A percentile compares a stretch with the other conserved stretches of the same genome.
These are phyloP conservation scores for Drosophila mettleri DNA, from an alignment of 2,888 invertebrate species.

Conservation along the genomic window DNA sequence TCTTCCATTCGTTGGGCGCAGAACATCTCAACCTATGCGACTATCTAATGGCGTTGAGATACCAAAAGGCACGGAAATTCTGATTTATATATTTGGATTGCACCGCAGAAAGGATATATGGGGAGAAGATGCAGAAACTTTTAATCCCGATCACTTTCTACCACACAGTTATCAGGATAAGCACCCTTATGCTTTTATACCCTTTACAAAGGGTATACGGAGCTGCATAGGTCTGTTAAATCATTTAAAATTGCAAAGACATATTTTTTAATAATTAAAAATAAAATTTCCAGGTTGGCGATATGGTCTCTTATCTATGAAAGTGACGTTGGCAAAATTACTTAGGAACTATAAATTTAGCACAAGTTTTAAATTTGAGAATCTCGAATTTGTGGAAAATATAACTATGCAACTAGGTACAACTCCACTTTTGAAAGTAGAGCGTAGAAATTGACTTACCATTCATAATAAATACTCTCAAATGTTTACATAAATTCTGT, in stretches of 20 bases:
- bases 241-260: no score
- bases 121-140: constrained; percentile 17
- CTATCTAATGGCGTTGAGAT: constrained; percentile 13
- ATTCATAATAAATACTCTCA: background rate
- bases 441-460: background rate
- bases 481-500: no score
- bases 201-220: constrained; percentile 22
- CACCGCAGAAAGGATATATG: constrained; percentile 26
- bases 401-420: constrained; percentile 8
- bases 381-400: constrained; percentile 21
- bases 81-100: constrained; percentile 22
- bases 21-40: constrained; percentile 1
- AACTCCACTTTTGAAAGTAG: constrained; percentile 3
- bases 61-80: constrained; percentile 11
- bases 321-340: constrained; percentile 22
- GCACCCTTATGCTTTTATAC: constrained; percentile 20
- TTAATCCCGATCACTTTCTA: constrained; percentile 23
- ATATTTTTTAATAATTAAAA: no score
- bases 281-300: no score
- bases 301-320: constrained; percentile 10
- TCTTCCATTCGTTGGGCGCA: constrained; percentile 14
- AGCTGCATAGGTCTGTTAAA: constrained; percentile 11
- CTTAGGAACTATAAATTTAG: constrained; percentile 23
- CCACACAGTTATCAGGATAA: constrained; percentile 15
- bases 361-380: constrained; percentile 17